These are phyloP conservation scores for Caenorhabditis sp. DNA, from an alignment of 2,888 invertebrate species.

Conservation along the genomic window DNA sequence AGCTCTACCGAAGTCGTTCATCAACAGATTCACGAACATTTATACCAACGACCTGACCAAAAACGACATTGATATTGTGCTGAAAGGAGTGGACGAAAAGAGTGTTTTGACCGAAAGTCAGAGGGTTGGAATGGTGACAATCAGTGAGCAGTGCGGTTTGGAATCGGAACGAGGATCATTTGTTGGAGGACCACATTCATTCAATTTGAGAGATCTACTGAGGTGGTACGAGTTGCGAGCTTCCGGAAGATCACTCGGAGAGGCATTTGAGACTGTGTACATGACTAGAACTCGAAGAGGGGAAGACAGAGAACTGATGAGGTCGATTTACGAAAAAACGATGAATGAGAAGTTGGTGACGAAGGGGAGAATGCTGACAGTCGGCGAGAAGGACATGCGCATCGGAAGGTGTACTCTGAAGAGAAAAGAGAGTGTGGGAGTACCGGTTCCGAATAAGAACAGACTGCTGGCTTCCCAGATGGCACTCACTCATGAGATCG, in stretches of 20 bases:
- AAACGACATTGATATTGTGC: constrained; percentile 62
- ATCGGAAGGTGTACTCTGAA: constrained; percentile 55
- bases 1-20: constrained; percentile 94
- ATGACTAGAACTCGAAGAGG: constrained; percentile 88
- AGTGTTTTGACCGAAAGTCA: constrained; percentile 38
- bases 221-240: constrained; percentile 87
- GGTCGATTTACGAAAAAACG: constrained; percentile 52
- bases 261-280: constrained; percentile 87
- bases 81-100: constrained; percentile 58
- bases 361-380: constrained; percentile 32
- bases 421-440: not conserved
- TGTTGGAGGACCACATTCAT: constrained; percentile 94
- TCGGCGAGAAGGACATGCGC: constrained; percentile 33
- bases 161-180: constrained; percentile 52
- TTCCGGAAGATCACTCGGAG: constrained; percentile 70
- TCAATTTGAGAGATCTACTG: constrained; percentile 94
- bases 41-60: constrained; percentile 70
- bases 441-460: not conserved
- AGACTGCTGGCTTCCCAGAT: constrained; percentile 79
- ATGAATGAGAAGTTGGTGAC: constrained; percentile 39
- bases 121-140: constrained; percentile 53
- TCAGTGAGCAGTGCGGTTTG: constrained; percentile 38
- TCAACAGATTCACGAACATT: constrained; percentile 93
- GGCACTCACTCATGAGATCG: constrained; percentile 86
- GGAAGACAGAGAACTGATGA: constrained; percentile 85